These are phyloP conservation scores for Mus spretus DNA, from an alignment of 2,797 vertebrate species.

Conservation along the genomic window DNA sequence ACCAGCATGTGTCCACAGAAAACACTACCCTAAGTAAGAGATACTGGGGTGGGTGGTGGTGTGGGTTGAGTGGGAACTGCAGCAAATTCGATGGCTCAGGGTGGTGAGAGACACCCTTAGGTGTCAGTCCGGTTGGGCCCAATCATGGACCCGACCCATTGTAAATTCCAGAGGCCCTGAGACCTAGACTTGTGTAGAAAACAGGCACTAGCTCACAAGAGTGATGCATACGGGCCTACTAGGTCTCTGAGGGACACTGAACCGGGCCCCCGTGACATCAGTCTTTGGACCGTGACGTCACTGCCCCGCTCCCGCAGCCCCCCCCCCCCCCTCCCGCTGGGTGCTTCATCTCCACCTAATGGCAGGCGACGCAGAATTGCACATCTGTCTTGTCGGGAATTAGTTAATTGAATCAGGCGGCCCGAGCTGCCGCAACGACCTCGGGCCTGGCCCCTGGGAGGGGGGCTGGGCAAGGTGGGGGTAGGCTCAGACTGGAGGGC, in stretches of 20 bases:
- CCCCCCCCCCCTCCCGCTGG: neutral
- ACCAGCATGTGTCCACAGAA: neutral
- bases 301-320: neutral
- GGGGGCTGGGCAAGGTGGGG: neutral
- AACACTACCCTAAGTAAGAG: neutral
- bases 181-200: neutral
- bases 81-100: neutral
- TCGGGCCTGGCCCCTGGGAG: neutral
- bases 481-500: neutral
- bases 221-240: neutral
- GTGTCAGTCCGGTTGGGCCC: neutral
- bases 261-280: conserved; percentile 32
- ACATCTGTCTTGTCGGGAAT: conserved; percentile 82
- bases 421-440: conserved; percentile 65
- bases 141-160: neutral
- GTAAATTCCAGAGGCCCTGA: neutral
- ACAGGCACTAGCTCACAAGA: neutral
- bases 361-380: conserved; percentile 60
- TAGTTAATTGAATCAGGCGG: conserved; percentile 82
- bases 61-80: too few relatives aligned
- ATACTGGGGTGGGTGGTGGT: rapidly evolving
- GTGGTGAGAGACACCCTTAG: neutral
- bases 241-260: conserved; percentile 1
- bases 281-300: conserved; percentile 52
- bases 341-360: neutral